phyloP scores from a whole-genome alignment of 1,140 invertebrate species.

The Solen grandis region DNA sequence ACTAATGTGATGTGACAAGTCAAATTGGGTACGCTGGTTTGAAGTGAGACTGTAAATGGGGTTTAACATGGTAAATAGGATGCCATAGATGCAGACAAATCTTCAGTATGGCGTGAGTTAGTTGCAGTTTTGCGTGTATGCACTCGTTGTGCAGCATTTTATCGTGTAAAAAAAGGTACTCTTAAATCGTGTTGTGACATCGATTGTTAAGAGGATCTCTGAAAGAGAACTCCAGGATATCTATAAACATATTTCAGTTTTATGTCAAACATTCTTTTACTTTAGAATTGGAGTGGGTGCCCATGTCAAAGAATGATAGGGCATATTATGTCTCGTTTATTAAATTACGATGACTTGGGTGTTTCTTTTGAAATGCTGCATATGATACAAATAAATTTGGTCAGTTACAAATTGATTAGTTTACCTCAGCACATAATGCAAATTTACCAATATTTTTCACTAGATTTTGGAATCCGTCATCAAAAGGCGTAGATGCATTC shows the following conservation, averaged over 20 bases:
- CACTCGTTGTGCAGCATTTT: not conserved
- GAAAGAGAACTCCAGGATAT: no score
- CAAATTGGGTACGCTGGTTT: conserved; percentile 41
- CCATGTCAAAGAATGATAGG: conserved; percentile 15
- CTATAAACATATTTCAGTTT: conserved; percentile 31
- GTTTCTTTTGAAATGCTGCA: no score
- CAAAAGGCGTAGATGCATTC: no score
- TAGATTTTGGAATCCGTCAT: no score
- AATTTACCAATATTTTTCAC: no score
- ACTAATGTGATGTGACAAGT: conserved; percentile 54
- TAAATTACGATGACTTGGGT: conserved; percentile 48
- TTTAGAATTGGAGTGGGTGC: conserved; percentile 41
- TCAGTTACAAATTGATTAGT: no score
- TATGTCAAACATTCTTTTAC: conserved; percentile 1
- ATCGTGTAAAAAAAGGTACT: conserved; percentile 32
- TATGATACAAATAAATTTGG: no score
- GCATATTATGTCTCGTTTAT: conserved; percentile 38
- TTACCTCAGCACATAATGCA: no score
- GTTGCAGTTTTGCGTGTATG: conserved; percentile 13
- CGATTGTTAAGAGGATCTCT: no score
- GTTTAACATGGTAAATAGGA: conserved; percentile 11
- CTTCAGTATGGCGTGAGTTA: conserved; percentile 34
- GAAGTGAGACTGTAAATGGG: not conserved
- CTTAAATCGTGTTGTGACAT: conserved; percentile 25
- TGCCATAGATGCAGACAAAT: not conserved